Evolutionary conservation across 1,140 invertebrate species (phyloP).

Genomic region (Ceratosolen solmsi): DNA sequence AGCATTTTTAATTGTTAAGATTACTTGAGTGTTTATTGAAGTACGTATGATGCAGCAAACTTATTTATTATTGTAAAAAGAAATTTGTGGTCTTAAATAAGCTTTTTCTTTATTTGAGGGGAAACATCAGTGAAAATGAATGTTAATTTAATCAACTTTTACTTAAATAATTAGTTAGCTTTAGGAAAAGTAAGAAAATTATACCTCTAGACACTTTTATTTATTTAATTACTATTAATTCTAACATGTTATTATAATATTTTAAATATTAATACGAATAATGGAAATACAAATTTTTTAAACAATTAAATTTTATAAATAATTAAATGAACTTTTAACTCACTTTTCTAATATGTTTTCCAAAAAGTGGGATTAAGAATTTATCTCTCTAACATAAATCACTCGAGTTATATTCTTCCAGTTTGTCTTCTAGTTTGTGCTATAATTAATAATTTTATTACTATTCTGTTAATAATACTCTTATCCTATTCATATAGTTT

Average conservation of each 20-base stretch:
- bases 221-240: constrained; percentile 18
- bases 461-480: constrained; percentile 18
- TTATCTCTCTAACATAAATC: constrained; percentile 12
- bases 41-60: constrained; percentile 23
- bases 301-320: background rate
- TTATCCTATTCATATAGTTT: constrained; percentile 4
- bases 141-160: background rate
- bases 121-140: constrained; percentile 20
- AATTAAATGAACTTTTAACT: background rate
- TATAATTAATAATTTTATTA: constrained; percentile 27
- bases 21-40: constrained; percentile 39
- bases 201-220: background rate
- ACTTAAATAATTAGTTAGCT: constrained; percentile 3
- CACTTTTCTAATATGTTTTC: background rate
- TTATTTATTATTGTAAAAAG: constrained; percentile 39
- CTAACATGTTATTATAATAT: background rate
- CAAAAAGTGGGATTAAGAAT: background rate
- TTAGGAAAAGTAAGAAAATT: background rate
- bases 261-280: background rate
- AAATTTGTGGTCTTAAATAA: constrained; percentile 10
- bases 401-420: constrained; percentile 42
- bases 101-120: constrained; percentile 7
- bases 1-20: constrained; percentile 42
- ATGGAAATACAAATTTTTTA: background rate
- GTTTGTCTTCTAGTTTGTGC: constrained; percentile 34